Evolutionary conservation across 2,113 vertebrate genomes (phyloP).

Genomic region (Emydocephalus ijimae): DNA sequence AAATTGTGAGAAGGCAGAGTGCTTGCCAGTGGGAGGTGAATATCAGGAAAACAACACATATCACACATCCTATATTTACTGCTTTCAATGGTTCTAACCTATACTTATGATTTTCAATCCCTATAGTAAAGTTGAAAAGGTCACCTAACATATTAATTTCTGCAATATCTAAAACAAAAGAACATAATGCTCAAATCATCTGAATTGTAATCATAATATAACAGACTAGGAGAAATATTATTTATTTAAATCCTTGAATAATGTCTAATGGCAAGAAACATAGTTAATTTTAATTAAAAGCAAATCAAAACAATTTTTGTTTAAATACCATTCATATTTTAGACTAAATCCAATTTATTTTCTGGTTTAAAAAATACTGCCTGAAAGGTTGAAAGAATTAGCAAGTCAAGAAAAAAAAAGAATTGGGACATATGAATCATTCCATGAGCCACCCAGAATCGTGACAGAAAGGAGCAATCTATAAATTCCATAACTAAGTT

Average conservation of each 20-base stretch:
- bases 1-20: neutral
- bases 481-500: neutral
- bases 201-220: neutral
- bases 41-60: neutral
- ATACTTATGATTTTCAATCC: neutral
- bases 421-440: neutral
- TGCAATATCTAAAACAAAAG: neutral
- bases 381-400: neutral
- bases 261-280: neutral
- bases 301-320: neutral
- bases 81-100: neutral
- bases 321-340: neutral
- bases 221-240: neutral
- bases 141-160: neutral
- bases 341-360: neutral
- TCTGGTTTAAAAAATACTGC: neutral
- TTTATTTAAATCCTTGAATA: neutral
- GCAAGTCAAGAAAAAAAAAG: neutral
- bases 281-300: neutral
- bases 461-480: neutral
- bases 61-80: neutral
- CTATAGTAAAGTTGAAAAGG: neutral
- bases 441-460: neutral
- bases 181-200: neutral
- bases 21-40: neutral